phyloP scores from a whole-genome alignment of 2,113 vertebrate species.

The Syngnathus typhle region DNA sequence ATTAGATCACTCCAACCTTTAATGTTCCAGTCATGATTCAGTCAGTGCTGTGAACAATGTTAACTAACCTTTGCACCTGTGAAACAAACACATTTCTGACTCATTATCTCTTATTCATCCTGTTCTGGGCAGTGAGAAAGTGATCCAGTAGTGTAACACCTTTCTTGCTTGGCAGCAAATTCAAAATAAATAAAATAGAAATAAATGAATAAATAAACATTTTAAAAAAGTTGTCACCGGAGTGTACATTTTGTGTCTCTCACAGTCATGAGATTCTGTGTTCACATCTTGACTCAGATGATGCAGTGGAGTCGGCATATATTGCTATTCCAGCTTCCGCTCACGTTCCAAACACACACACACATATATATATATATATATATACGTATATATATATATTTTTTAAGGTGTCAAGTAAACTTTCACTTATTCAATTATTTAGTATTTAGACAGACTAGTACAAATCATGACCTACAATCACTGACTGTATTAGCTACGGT shows the following conservation, averaged over 20 bases:
- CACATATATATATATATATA: no score
- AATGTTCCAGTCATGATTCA: constrained; percentile 30
- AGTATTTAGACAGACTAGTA: no score
- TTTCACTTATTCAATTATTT: no score
- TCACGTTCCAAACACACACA: neutral
- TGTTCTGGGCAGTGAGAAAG: constrained; percentile 16
- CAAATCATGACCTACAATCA: no score
- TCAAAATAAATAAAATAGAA: neutral
- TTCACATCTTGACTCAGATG: neutral
- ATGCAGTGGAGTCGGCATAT: neutral
- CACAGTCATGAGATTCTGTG: neutral
- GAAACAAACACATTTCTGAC: constrained; percentile 31
- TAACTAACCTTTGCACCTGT: constrained; percentile 16
- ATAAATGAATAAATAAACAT: neutral
- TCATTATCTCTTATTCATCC: constrained; percentile 47
- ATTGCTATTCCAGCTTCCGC: neutral
- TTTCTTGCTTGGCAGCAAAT: neutral
- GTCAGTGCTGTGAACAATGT: constrained; percentile 19
- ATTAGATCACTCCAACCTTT: constrained; percentile 8
- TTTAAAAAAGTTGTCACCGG: neutral
- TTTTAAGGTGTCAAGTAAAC: no score
- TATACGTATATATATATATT: no score
- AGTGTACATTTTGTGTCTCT: neutral
- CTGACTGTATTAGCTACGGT: no score
- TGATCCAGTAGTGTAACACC: neutral